Evolutionary conservation across 2,113 vertebrate genomes (phyloP).

Genomic region (Zeus faber): DNA sequence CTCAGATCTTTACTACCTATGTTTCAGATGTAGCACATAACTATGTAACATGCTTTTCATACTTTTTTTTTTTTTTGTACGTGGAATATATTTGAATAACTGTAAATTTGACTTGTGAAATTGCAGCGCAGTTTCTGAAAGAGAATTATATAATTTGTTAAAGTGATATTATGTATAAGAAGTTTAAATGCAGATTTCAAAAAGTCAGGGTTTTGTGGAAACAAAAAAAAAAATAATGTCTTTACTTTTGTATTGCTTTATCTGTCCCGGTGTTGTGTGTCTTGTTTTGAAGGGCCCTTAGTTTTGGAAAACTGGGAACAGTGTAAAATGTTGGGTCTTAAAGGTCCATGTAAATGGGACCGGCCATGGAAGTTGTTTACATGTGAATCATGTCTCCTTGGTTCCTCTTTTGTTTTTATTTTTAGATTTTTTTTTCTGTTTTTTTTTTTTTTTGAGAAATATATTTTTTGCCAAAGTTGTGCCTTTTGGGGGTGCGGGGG

Average conservation of each 20-base stretch:
- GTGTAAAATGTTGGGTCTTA: constrained; percentile 42
- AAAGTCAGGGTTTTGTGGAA: constrained; percentile 65
- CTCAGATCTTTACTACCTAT: constrained; percentile 92
- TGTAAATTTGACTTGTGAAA: constrained; percentile 78
- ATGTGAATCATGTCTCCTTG: constrained; percentile 29
- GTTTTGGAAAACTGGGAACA: constrained; percentile 28
- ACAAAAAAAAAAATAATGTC: constrained; percentile 41
- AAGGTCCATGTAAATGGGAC: constrained; percentile 50
- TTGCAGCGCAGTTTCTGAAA: constrained; percentile 81
- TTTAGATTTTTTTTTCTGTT: constrained; percentile 4
- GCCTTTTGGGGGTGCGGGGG: constrained; percentile 33
- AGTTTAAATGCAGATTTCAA: constrained; percentile 60
- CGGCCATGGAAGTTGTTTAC: constrained; percentile 62
- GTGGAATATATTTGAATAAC: constrained; percentile 49
- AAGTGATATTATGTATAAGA: constrained; percentile 56
- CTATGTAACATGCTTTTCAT: constrained; percentile 64
- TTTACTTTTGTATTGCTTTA: constrained; percentile 58
- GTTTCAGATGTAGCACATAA: constrained; percentile 95
- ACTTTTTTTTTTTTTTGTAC: constrained; percentile 32
- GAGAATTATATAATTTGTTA: constrained; percentile 57
- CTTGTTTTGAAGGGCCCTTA: constrained; percentile 40
- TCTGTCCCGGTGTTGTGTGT: constrained; percentile 42
- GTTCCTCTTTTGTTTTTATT: constrained; percentile 17
- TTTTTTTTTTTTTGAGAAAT: constrained; percentile 8
- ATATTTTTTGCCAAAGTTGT: constrained; percentile 38